Evolutionary conservation across 2,888 invertebrate genomes (phyloP).

Genomic region (Eupithecia subumbrata): DNA sequence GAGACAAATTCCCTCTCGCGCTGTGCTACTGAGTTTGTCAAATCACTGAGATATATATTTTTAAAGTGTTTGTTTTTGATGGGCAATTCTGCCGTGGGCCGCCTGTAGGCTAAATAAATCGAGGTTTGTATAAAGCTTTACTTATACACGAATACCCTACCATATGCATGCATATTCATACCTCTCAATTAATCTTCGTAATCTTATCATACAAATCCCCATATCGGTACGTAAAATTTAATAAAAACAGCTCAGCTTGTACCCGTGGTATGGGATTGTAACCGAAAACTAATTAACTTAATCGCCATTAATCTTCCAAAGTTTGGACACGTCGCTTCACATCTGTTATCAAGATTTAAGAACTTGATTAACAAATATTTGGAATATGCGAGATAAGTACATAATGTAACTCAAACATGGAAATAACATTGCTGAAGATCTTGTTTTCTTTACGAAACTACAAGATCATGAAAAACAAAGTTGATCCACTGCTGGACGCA

Average conservation of each 20-base stretch:
- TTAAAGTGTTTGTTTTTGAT: background rate
- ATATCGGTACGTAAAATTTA: background rate
- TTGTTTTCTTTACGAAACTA: background rate
- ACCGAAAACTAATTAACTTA: slow-evolving; percentile 61
- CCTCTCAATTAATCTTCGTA: background rate
- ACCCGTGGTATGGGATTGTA: slow-evolving; percentile 47
- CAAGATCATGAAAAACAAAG: background rate
- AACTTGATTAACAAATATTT: slow-evolving; percentile 43
- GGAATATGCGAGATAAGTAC: slow-evolving; percentile 11
- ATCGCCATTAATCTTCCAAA: slow-evolving; percentile 61
- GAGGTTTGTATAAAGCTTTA: background rate
- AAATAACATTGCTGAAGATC: background rate
- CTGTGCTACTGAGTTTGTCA: no score
- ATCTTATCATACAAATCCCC: background rate
- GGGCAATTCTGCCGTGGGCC: background rate
- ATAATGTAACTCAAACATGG: background rate
- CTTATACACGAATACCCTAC: background rate
- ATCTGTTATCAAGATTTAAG: slow-evolving; percentile 43
- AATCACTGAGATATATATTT: no score
- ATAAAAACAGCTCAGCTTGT: slow-evolving; percentile 9
- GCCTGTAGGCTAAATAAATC: background rate
- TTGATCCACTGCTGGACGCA: background rate
- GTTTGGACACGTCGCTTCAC: slow-evolving; percentile 53
- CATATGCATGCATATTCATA: background rate
- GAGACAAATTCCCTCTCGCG: no score